Base-by-base conservation (phyloP, 2,797 vertebrate genomes). In the Bradypodion pumilum region DNA sequence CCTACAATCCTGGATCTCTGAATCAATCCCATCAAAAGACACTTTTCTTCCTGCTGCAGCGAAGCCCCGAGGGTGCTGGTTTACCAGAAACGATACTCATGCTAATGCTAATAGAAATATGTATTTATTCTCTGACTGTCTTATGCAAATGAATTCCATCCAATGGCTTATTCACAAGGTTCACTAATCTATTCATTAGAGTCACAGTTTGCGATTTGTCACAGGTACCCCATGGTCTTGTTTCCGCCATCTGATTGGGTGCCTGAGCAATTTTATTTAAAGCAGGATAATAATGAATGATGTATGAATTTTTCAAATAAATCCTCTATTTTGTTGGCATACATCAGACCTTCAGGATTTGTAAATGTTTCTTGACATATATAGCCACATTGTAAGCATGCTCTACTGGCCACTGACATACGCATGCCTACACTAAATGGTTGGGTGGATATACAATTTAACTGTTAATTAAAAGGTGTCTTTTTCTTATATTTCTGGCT, bases 211-310 rank as follows among this genome's bases (percentile, higher is more conserved):
- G 44, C 35, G 56, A 87, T 80, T 84, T n/a, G 81, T 80, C 52
- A 56, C 59, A 74, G 75, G 35, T 37, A 77, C 69, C 86, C n/a
- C 65, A 1, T 80, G 81, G 63, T 49, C 72, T 70, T 5, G 19
- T 35, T 35, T 62, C 65, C 27, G n/a, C 44, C n/a, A 56, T 56
- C 59, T 5, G 63, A 80, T 75, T 75, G 72, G 86, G 60, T 1
- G 62, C 72, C 78, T 52, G 42, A 44, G 73, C 56, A 62, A 49
- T 70, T 76, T 85, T 83, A 83, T 86, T 86, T 70, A 86, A 80
- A 83, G 25, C 76, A 49, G 70, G 62, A 82, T 86, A 82, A 70
- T 76, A 76, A 80, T 84, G 86, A 87, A 83, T 75, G 86, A 82
- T 82, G 81, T 32, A 83, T 87, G 81, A 80, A 62, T 85, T 85